phyloP scores from a whole-genome alignment of 2,797 vertebrate genomes.

The Alcedo quadribrachys region DNA sequence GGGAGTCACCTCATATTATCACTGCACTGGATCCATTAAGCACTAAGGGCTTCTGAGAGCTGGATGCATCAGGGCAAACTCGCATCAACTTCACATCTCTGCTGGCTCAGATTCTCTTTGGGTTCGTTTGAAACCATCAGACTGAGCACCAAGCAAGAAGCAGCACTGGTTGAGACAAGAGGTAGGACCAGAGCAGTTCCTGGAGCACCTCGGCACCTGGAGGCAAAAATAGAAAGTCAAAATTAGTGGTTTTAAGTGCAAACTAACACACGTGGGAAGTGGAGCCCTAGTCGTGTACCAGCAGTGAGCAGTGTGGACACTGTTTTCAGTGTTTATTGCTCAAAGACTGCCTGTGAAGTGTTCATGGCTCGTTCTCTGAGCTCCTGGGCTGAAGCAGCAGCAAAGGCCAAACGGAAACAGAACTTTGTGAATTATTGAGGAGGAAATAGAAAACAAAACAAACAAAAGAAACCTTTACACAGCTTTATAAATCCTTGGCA shows the following conservation, averaged over 20 bases:
- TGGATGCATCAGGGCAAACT: slow-evolving; percentile 13
- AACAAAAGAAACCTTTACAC: background rate
- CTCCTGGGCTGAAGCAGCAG: background rate
- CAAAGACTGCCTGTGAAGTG: background rate
- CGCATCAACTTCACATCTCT: background rate
- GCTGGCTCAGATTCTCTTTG: background rate
- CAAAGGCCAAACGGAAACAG: background rate
- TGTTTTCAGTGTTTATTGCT: background rate
- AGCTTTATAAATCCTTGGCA: background rate
- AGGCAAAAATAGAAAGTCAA: background rate
- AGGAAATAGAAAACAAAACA: background rate
- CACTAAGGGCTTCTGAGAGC: slow-evolving; percentile 57
- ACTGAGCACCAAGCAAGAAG: background rate
- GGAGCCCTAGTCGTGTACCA: background rate
- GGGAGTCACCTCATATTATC: slow-evolving; percentile 63
- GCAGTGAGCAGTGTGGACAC: background rate
- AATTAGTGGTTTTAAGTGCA: background rate
- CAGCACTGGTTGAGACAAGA: background rate
- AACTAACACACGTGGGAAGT: background rate
- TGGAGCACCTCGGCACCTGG: background rate
- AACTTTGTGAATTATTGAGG: slow-evolving; percentile 1
- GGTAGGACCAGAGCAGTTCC: rapidly evolving
- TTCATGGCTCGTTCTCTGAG: background rate
- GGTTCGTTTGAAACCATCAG: background rate
- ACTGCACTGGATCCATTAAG: slow-evolving; percentile 71